phyloP scores from a whole-genome alignment of 2,888 invertebrate species.

The Apamea sordens region DNA sequence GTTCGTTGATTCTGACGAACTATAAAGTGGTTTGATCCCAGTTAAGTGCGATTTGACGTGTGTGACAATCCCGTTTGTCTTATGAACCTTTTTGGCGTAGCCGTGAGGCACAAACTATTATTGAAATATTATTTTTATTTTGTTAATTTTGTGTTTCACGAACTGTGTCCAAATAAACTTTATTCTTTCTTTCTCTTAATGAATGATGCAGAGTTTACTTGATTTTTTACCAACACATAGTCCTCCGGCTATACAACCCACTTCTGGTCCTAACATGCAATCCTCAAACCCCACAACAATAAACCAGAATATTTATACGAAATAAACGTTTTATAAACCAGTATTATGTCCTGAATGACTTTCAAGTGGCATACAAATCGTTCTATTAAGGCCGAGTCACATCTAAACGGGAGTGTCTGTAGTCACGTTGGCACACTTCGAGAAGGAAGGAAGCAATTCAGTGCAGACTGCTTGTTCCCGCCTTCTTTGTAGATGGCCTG shows the following conservation, averaged over 20 bases:
- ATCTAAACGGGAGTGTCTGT: constrained; percentile 44
- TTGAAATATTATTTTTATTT: too few relatives aligned
- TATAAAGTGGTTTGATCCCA: neutral
- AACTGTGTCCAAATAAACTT: too few relatives aligned
- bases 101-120: too few relatives aligned
- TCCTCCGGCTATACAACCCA: neutral
- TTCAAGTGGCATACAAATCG: constrained; percentile 46
- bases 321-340: constrained; percentile 46
- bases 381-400: constrained; percentile 48
- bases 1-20: neutral
- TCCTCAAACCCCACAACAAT: constrained; percentile 14
- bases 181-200: neutral
- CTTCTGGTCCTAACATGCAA: neutral
- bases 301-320: constrained; percentile 40
- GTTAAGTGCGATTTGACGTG: neutral
- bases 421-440: constrained; percentile 67
- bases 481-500: constrained; percentile 60
- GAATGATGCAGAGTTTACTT: neutral
- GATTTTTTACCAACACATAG: too few relatives aligned
- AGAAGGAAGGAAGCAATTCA: constrained; percentile 72
- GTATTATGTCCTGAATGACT: constrained; percentile 24
- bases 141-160: too few relatives aligned
- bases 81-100: too few relatives aligned
- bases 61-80: neutral
- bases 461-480: constrained; percentile 60